Evolutionary conservation across 2,888 invertebrate genomes (phyloP).

Genomic region (Masnerella sp.): DNA sequence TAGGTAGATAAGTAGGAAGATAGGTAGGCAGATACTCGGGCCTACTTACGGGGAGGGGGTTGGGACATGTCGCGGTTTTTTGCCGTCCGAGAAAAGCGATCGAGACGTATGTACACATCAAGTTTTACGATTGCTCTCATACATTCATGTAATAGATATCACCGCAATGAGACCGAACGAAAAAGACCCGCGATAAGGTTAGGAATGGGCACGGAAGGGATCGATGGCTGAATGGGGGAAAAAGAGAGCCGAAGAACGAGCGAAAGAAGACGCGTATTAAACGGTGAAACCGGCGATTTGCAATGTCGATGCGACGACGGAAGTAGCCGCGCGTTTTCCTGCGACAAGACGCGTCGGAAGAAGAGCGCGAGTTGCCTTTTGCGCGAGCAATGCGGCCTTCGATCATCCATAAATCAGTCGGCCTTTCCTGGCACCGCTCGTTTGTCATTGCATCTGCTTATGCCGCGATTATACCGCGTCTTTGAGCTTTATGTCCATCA

Average conservation of each 20-base stretch:
- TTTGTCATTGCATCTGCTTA: slow-evolving; percentile 71
- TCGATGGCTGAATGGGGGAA: slow-evolving; percentile 30
- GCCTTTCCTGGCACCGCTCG: slow-evolving; percentile 73
- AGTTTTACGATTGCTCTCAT: slow-evolving; percentile 76
- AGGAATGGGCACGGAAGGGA: slow-evolving; percentile 24
- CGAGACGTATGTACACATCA: slow-evolving; percentile 76
- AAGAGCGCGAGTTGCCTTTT: slow-evolving; percentile 66
- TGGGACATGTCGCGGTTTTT: slow-evolving; percentile 63
- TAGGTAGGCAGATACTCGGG: slow-evolving; percentile 52
- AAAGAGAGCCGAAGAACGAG: slow-evolving; percentile 34
- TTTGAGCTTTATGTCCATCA: slow-evolving; percentile 48
- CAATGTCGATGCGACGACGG: slow-evolving; percentile 50
- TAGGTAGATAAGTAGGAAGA: slow-evolving; percentile 57
- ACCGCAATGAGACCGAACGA: slow-evolving; percentile 46
- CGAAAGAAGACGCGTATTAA: slow-evolving; percentile 42
- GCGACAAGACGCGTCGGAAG: slow-evolving; percentile 63
- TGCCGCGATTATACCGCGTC: slow-evolving; percentile 52
- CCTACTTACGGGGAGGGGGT: slow-evolving; percentile 27
- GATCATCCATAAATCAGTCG: slow-evolving; percentile 72
- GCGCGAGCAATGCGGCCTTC: slow-evolving; percentile 63
- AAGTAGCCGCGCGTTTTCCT: slow-evolving; percentile 51
- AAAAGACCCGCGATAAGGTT: slow-evolving; percentile 49
- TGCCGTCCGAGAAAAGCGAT: slow-evolving; percentile 70
- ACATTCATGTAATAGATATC: slow-evolving; percentile 76
- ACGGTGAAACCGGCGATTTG: slow-evolving; percentile 49